phyloP scores from a whole-genome alignment of 2,113 vertebrate species.

The Murina feae region DNA sequence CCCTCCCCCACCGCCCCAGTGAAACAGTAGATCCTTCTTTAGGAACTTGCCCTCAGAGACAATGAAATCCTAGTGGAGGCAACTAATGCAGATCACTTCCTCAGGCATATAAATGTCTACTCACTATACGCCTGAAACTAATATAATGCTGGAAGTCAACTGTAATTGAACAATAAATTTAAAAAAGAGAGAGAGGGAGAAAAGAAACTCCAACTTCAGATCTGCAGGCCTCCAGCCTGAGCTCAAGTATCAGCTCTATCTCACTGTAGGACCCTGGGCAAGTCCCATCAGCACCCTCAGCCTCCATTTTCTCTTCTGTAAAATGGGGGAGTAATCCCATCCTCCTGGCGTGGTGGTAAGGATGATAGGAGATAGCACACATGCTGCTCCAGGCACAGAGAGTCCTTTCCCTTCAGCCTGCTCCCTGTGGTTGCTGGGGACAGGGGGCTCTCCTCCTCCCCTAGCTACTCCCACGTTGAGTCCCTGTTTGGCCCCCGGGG shows the following conservation, averaged over 20 bases:
- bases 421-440: not conserved
- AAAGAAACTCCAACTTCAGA: not conserved
- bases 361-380: not conserved
- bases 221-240: not conserved
- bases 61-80: no score
- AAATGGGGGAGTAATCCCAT: not conserved
- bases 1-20: not conserved
- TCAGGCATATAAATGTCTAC: not conserved
- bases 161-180: not conserved
- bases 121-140: not conserved
- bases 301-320: not conserved
- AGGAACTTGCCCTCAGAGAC: not conserved
- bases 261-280: not conserved
- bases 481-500: not conserved
- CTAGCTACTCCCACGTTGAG: accelerated
- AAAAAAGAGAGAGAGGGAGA: not conserved
- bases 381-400: not conserved
- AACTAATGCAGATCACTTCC: not conserved
- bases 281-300: not conserved
- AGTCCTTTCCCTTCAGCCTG: not conserved
- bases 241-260: not conserved
- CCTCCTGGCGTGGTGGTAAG: not conserved
- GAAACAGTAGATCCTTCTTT: not conserved
- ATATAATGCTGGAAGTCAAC: not conserved
- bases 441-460: not conserved